Evolutionary conservation across 2,888 invertebrate genomes (phyloP), one percentile per base, ranked within the genome.

Genomic region (Adelphocoris suturalis): DNA sequence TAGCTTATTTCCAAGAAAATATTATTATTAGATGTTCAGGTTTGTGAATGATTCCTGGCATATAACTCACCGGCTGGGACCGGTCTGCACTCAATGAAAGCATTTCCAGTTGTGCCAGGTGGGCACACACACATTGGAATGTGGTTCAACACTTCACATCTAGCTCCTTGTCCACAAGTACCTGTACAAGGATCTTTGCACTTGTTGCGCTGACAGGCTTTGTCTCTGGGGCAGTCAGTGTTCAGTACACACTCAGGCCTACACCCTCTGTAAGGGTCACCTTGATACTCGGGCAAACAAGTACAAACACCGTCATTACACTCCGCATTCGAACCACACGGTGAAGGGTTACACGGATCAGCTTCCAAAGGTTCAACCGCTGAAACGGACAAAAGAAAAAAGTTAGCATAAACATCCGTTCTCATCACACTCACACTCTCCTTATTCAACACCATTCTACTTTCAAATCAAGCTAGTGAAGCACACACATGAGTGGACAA

Each of bases 181-280:
- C 96, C 96, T 12, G 96, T 95, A 92, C 97, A 97, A 82, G 97
- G 97, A 93, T 97, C 96, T 84, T 94, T 93, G 92, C 97, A 97
- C 93, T 97, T 97, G 92, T 96, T 96, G 92, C 94, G 94, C 0
- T 95, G 94, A 92, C 97, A 97, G 91, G 97, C 96, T 92, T 95
- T 95, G 92, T 96, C 94, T 92, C 95, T 94, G 37, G 95, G 94
- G 93, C 97, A 97, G 92, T 97, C 97, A 14, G 94, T 93, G 92
- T 96, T 97, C 5, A 96, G 93, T n/a, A 96, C 95, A 93, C 97
- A 97, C 93, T 97, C 97, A 5, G 97, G 97, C 92, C 97, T 95
- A 93, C 97, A 97, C 3, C 93, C 93, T 13, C 92, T 90, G 81
- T 93, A 93, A 47, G 94, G 94, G 92, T 94, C 94, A 89, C 94